Conservation (phyloP, 1,140 invertebrate genomes). For the Macrobrachium nipponense region DNA sequence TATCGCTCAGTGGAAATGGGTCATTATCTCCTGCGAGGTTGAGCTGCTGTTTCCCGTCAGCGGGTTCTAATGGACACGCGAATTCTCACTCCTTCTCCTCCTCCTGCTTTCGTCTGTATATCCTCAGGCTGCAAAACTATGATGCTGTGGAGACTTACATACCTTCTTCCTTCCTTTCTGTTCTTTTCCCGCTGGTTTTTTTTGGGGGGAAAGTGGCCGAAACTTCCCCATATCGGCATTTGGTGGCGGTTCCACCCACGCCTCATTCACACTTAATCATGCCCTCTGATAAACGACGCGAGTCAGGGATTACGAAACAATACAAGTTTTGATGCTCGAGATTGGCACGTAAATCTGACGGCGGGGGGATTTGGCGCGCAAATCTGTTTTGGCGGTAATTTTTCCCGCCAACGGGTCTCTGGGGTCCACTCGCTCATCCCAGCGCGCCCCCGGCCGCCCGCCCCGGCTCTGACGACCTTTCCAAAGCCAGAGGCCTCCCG, state of each 20-base stretch:
- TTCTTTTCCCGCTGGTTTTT: neutral
- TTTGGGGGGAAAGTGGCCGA: no score
- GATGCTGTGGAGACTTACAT: no score
- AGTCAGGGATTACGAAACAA: slow-evolving; percentile 59
- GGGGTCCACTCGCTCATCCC: slow-evolving; percentile 49
- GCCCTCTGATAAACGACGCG: slow-evolving; percentile 45
- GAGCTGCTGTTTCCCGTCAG: no score
- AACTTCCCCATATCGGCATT: no score
- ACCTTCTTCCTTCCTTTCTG: neutral
- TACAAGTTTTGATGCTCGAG: slow-evolving; percentile 60
- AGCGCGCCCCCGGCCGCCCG: no score
- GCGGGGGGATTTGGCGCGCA: slow-evolving; percentile 56
- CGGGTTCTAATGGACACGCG: neutral
- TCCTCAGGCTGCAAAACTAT: no score
- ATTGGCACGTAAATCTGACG: slow-evolving; percentile 58
- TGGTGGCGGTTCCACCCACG: slow-evolving; percentile 7
- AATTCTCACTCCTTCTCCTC: neutral
- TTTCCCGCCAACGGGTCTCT: slow-evolving; percentile 56
- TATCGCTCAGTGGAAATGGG: slow-evolving; percentile 1
- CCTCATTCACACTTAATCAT: slow-evolving; percentile 51
- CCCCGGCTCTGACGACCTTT: neutral
- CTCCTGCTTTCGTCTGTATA: neutral
- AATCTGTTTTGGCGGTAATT: slow-evolving; percentile 61
- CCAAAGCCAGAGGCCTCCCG: neutral
- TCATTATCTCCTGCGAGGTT: no score